Evolutionary conservation across 2,888 invertebrate species (phyloP).

Genomic region (Tinea semifulvella): DNA sequence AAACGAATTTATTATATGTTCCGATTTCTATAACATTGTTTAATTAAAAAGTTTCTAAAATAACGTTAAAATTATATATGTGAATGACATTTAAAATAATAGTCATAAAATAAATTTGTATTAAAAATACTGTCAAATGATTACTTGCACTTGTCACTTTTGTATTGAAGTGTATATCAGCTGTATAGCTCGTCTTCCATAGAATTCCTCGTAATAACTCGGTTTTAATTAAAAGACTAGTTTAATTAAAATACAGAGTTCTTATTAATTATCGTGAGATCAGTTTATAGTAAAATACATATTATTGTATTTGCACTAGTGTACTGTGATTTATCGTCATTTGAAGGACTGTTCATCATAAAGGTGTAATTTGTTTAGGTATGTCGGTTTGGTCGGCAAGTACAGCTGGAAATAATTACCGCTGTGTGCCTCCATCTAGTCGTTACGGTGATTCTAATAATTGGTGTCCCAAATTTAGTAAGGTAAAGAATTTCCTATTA

Average conservation of each 20-base stretch:
- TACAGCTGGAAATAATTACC: constrained; percentile 66
- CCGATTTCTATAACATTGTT: too few relatives aligned
- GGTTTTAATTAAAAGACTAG: neutral
- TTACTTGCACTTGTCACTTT: too few relatives aligned
- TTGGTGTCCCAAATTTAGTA: constrained; percentile 57
- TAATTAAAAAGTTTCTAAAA: too few relatives aligned
- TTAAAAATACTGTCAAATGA: too few relatives aligned
- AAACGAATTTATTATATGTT: too few relatives aligned
- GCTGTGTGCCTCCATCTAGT: constrained; percentile 47
- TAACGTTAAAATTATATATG: too few relatives aligned
- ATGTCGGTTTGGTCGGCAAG: constrained; percentile 80
- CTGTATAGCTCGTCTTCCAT: neutral
- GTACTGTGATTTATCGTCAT: constrained; percentile 39
- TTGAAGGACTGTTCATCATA: constrained; percentile 38
- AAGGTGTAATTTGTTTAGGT: constrained; percentile 52
- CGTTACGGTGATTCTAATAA: constrained; percentile 51
- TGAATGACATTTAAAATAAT: too few relatives aligned
- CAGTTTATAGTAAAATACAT: neutral
- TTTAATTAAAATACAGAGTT: neutral
- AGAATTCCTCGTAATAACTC: neutral
- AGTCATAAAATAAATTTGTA: too few relatives aligned
- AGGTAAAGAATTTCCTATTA: constrained; percentile 34
- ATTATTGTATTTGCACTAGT: neutral
- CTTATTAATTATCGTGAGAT: neutral
- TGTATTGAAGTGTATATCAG: too few relatives aligned